phyloP scores from a whole-genome alignment of 2,888 invertebrate species.

The Scrobipalpa costella region DNA sequence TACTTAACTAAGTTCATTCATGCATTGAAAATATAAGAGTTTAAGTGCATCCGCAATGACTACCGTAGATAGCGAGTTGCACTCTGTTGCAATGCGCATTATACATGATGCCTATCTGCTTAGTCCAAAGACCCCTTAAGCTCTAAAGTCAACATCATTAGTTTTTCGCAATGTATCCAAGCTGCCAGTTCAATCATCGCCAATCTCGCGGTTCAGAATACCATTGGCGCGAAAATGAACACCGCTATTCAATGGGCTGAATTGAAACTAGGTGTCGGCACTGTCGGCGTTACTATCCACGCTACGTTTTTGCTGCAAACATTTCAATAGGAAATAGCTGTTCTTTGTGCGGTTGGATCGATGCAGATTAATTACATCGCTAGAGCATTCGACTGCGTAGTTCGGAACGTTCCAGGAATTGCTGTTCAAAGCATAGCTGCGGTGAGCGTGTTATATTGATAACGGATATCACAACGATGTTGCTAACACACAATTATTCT shows the following conservation, averaged over 20 bases:
- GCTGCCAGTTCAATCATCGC: not conserved
- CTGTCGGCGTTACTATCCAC: slow-evolving; percentile 24
- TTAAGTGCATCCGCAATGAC: no score
- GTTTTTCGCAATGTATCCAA: not conserved
- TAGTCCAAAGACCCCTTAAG: no score
- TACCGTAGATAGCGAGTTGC: no score
- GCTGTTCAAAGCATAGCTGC: not conserved
- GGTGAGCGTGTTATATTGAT: no score
- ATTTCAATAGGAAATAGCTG: slow-evolving; percentile 38
- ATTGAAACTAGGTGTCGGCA: slow-evolving; percentile 21
- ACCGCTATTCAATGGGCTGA: slow-evolving; percentile 18
- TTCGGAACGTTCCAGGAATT: not conserved
- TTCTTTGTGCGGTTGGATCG: slow-evolving; percentile 36
- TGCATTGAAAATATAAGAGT: no score
- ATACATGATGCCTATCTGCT: no score
- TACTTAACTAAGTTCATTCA: no score
- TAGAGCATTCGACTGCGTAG: not conserved
- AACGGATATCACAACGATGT: no score
- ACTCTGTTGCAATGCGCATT: no score
- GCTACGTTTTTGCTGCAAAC: slow-evolving; percentile 39
- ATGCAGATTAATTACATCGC: slow-evolving; percentile 18
- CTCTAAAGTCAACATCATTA: not conserved
- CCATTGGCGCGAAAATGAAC: slow-evolving; percentile 15
- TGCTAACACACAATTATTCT: no score
- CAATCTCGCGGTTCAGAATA: slow-evolving; percentile 7